These are phyloP conservation scores for Carlito syrichta DNA, from an alignment of 2,113 vertebrate species.

Conservation along the genomic window DNA sequence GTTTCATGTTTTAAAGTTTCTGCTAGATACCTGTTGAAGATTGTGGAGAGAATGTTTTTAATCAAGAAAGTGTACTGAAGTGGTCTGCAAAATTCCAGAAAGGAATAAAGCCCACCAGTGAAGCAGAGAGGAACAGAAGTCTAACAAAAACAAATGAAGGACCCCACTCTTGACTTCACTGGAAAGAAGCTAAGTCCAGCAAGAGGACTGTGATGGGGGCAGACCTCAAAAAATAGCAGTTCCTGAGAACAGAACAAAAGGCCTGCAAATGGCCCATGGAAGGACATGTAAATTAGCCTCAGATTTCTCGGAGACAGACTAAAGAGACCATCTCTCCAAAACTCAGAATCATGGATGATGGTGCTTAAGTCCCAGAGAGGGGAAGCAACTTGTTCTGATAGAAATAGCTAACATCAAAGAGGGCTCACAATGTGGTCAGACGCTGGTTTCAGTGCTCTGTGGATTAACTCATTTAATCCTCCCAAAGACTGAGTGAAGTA, in stretches of 20 bases:
- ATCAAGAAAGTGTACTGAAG: neutral
- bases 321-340: neutral
- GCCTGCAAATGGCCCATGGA: neutral
- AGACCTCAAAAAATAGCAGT: neutral
- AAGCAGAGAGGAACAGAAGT: neutral
- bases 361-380: neutral
- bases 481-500: neutral
- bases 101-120: neutral
- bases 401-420: neutral
- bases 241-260: neutral
- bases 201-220: neutral
- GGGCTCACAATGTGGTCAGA: fast-evolving
- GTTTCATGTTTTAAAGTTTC: constrained; percentile 6
- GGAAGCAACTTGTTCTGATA: neutral
- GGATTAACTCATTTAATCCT: neutral
- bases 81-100: neutral
- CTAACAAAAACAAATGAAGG: neutral
- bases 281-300: neutral
- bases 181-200: neutral
- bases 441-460: neutral
- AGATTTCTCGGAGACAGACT: neutral
- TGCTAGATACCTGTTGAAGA: neutral
- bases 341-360: too few species aligned
- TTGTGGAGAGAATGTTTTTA: constrained; percentile 38
- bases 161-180: neutral